Percentiles rank a stretch among this genome's conserved stretches.
These are phyloP conservation scores for Rhynchophorus ferrugineus DNA, from an alignment of 1,140 invertebrate species.

Conservation along the genomic window DNA sequence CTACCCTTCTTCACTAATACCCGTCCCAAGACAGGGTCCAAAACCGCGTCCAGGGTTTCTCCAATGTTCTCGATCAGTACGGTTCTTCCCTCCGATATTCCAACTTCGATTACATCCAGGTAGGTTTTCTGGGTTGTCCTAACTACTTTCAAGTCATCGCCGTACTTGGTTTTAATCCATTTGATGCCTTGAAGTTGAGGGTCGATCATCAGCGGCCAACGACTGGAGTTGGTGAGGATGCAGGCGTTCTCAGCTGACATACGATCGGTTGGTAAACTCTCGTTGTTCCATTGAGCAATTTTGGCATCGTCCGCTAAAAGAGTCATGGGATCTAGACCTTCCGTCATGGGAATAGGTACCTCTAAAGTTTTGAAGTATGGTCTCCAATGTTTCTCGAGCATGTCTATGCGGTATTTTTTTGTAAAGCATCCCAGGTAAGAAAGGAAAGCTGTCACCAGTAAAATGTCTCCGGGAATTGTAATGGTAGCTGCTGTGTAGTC, in stretches of 20 bases:
- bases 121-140: constrained; percentile 74
- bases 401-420: constrained; percentile 69
- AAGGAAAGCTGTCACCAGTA: constrained; percentile 87
- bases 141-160: constrained; percentile 62
- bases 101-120: constrained; percentile 75
- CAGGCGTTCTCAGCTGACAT: constrained; percentile 95
- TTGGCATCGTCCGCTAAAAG: constrained; percentile 86
- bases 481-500: constrained; percentile 49
- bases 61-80: constrained; percentile 86
- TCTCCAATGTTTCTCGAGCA: constrained; percentile 75
- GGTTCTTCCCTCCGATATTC: constrained; percentile 63
- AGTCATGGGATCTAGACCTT: constrained; percentile 68
- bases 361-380: constrained; percentile 58
- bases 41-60: constrained; percentile 81
- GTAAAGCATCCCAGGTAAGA: constrained; percentile 94
- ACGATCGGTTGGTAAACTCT: constrained; percentile 81
- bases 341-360: constrained; percentile 65
- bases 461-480: constrained; percentile 82
- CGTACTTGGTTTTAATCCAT: constrained; percentile 86
- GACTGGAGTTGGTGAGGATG: constrained; percentile 78
- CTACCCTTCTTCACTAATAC: constrained; percentile 79
- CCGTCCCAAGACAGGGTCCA: constrained; percentile 82
- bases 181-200: constrained; percentile 88
- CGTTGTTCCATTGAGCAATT: constrained; percentile 91
- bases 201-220: constrained; percentile 94